Evolutionary conservation across 1,140 invertebrate species (phyloP), one percentile per base, ranked within the genome.

Genomic region (Phthorimaea operculella): DNA sequence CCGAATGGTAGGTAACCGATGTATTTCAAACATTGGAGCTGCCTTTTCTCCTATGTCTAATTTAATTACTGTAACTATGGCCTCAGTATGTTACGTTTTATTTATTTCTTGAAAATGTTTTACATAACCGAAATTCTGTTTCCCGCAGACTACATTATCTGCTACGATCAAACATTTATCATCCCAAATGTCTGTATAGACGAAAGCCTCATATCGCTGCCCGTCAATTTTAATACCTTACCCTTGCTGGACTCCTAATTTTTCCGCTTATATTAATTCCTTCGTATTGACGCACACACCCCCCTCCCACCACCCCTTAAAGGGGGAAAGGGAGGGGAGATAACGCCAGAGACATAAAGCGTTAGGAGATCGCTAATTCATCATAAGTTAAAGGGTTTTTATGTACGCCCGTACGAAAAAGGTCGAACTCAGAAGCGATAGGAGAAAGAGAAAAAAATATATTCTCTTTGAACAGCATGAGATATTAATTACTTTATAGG

Each of bases 381-480:
- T 83, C 82, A 85, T 85, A 85, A 85, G 82, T 85, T 85, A 83
- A 85, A 83, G 82, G 82, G 78, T 85, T 85, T 84, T 83, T 85
- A 85, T 77, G 76, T 83, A 74, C 70, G 64, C 57, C 59, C 68
- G 59, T 49, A 71, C 75, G 76, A 80, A 82, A 80, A 82, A 75
- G 64, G 67, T 72, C 69, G 67, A 71, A 67, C 66, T 76, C 68
- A 74, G 73, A 55, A 68, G 54, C 71, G 74, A 80, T 77, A 78
- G 58, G 68, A 51, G 65, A 65, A 50, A 52, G 50, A 48, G 70
- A 74, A 78, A 77, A 75, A 68, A 60, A 58, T 36, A 47, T 63
- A 66, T 52, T 77, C 76, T 28, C 21, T 28, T 28, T 28, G 21
- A 83, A 80, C 80, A 77, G 74, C 65, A 62, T 66, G 66, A 71